A percentile compares a stretch with the other conserved stretches of the same genome.
These are phyloP conservation scores for Drosophila mercatorum DNA, from an alignment of 2,888 invertebrate genomes.

Conservation along the genomic window DNA sequence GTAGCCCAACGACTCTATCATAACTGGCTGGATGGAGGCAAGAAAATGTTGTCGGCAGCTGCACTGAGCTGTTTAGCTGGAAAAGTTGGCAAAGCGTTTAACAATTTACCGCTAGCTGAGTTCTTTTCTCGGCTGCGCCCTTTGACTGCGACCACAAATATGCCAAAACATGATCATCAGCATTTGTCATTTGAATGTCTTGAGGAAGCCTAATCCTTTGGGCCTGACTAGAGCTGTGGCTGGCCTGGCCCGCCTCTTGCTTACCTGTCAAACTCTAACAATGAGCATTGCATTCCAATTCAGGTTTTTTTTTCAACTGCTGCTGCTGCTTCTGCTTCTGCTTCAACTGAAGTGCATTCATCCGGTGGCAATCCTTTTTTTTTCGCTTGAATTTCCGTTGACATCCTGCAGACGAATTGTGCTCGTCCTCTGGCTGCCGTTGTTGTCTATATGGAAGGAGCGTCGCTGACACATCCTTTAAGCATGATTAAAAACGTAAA, in stretches of 20 bases:
- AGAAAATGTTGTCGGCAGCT: constrained; percentile 47
- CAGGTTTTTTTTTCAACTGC: constrained; percentile 16
- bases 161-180: constrained; percentile 75
- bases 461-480: constrained; percentile 77
- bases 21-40: constrained; percentile 2
- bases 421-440: constrained; percentile 34
- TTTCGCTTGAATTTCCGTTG: constrained; percentile 74
- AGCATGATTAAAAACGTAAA: constrained; percentile 78
- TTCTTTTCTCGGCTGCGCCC: not conserved
- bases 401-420: constrained; percentile 61
- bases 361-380: constrained; percentile 77
- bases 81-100: constrained; percentile 46
- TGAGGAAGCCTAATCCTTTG: constrained; percentile 59
- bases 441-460: constrained; percentile 44
- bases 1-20: constrained; percentile 61
- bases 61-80: constrained; percentile 31
- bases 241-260: constrained; percentile 42
- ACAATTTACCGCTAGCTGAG: constrained; percentile 36
- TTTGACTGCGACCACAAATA: constrained; percentile 66
- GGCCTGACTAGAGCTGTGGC: constrained; percentile 45
- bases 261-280: constrained; percentile 61
- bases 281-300: constrained; percentile 61
- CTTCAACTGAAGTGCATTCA: constrained; percentile 81
- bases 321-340: constrained; percentile 44
- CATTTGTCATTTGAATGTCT: constrained; percentile 54